phyloP scores from a whole-genome alignment of 2,888 invertebrate genomes.

The Marasmarcha lunaedactyla region DNA sequence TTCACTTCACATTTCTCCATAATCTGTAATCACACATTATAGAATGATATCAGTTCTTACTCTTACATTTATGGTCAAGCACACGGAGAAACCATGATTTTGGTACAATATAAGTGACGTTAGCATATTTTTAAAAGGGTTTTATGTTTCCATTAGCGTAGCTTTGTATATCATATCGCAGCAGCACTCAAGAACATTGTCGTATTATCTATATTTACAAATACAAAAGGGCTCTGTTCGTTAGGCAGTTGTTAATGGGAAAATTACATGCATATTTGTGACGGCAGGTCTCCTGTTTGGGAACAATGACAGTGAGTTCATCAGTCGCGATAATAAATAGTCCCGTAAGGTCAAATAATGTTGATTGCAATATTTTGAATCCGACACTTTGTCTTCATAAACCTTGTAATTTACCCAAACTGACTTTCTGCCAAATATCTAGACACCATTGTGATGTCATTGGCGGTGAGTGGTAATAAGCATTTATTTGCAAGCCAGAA shows the following conservation, averaged over 20 bases:
- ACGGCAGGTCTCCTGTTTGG: constrained; percentile 27
- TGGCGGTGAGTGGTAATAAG: not conserved
- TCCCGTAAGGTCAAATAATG: constrained; percentile 59
- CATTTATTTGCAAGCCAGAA: not conserved
- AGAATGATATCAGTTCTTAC: no score
- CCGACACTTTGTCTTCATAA: constrained; percentile 15
- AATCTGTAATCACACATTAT: constrained; percentile 12
- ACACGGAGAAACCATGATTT: no score
- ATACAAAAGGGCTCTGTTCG: not conserved
- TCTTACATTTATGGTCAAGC: no score
- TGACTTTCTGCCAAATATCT: constrained; percentile 32
- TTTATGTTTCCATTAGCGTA: no score
- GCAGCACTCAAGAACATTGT: no score
- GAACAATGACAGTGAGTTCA: constrained; percentile 59
- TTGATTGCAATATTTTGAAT: constrained; percentile 36
- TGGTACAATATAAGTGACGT: no score
- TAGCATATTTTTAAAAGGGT: no score
- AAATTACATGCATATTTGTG: constrained; percentile 16
- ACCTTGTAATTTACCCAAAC: constrained; percentile 7
- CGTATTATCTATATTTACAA: no score
- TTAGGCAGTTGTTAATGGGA: constrained; percentile 17
- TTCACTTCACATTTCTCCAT: constrained; percentile 28
- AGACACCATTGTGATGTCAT: constrained; percentile 7
- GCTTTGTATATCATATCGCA: no score
- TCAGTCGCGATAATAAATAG: constrained; percentile 62